Evolutionary conservation across 2,888 invertebrate genomes (phyloP).

Genomic region (Drosophila leonis): DNA sequence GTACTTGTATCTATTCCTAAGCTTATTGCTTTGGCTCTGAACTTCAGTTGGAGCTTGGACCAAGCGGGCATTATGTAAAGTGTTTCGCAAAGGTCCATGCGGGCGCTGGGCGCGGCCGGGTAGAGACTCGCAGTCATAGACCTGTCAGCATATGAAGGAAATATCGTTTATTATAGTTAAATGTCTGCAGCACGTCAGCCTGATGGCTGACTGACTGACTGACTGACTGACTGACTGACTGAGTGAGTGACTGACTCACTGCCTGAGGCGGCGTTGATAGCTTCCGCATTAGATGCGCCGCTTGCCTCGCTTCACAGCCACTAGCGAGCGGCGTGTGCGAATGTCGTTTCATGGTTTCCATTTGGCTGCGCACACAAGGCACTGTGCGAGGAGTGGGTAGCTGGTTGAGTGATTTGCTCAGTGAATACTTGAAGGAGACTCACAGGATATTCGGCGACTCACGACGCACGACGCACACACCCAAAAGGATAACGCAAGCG

Average conservation of each 20-base stretch:
- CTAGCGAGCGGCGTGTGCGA: slow-evolving; percentile 34
- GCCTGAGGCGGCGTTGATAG: slow-evolving; percentile 56
- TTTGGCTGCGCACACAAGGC: slow-evolving; percentile 51
- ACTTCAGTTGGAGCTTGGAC: slow-evolving; percentile 32
- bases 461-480: neutral
- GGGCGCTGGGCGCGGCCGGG: neutral
- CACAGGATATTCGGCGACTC: slow-evolving; percentile 14
- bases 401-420: slow-evolving; percentile 49
- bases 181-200: slow-evolving; percentile 65
- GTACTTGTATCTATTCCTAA: slow-evolving; percentile 20
- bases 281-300: slow-evolving; percentile 36
- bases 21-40: slow-evolving; percentile 43
- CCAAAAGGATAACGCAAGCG: slow-evolving; percentile 45
- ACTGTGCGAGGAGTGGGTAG: neutral
- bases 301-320: neutral
- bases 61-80: slow-evolving; percentile 54
- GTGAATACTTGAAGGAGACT: slow-evolving; percentile 41
- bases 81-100: slow-evolving; percentile 23
- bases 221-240: slow-evolving; percentile 28
- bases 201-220: slow-evolving; percentile 56
- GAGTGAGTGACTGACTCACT: slow-evolving; percentile 15
- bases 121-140: slow-evolving; percentile 4
- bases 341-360: slow-evolving; percentile 63
- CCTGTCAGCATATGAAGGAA: slow-evolving; percentile 61
- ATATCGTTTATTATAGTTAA: slow-evolving; percentile 76